Base-by-base conservation (phyloP, 2,888 invertebrate genomes). In the Acrobasis repandana region DNA sequence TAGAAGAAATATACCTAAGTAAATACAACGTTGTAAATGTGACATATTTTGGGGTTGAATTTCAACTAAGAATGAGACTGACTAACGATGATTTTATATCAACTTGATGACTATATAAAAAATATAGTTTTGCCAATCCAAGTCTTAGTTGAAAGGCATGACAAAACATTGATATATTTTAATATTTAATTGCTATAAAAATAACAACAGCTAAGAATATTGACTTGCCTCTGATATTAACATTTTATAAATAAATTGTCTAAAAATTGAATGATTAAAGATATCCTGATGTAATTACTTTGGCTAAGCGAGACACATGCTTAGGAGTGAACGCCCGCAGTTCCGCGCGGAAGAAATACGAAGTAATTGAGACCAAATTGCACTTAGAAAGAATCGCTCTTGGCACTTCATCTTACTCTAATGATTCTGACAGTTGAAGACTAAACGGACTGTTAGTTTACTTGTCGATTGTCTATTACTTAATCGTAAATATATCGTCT, bases 341-440 rank as follows among this genome's bases (percentile, higher is more conserved):
- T 14, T 28, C 9, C 38, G 33, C 43, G 43, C 15, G 57, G 15
- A 50, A 58, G 18, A 34, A 36, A 69, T 75, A 64, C 71, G 63
- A 73, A 73, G 79, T 83, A 84, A 84, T 87, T 84, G 84, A 87
- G 81, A 84, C 85, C 79, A 81, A 90, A 88, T 88, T 88, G 91
- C 88, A 87, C 85, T 87, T 88, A 79, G 82, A 83, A 82, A 83
- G 74, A 80, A 77, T 82, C 74, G 82, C 82, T 85, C 86, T 91
- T 92, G 91, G 91, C 91, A 92, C 91, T 90, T 90, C 75, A 69
- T 83, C 88, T 90, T 90, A 92, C 73, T 73, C 85, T 90, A 89
- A 60, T 69, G 69, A 70, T 65, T 72, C 36, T 28, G 48, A 54
- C 46, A 48, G 15, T 60, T 58, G 58, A 58, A 43, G 43, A 59